Percentiles rank a stretch among this genome's conserved stretches.
Conservation (phyloP, 2,797 vertebrate species). For the Pterois miles region DNA sequence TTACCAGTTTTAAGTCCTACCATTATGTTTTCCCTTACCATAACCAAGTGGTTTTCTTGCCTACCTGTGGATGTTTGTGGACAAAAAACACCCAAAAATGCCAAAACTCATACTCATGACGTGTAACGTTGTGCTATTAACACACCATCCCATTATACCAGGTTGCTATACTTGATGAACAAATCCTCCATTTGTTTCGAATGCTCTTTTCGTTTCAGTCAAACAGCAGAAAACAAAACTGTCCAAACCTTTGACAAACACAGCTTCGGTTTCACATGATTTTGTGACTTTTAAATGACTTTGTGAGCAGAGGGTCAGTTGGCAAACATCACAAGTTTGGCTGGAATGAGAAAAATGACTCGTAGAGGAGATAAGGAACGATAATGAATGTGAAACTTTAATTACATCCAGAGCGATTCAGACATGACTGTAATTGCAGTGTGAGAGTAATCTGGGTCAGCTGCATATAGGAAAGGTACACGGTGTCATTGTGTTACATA, state of each 20-base stretch:
- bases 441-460: slow-evolving; percentile 25
- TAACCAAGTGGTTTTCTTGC: no score
- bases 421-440: slow-evolving; percentile 17
- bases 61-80: no score
- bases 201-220: no score
- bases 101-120: no score
- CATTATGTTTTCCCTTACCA: no score
- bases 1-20: no score
- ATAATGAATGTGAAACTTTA: slow-evolving; percentile 2
- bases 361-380: background rate
- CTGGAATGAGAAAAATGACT: background rate
- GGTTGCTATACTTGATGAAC: background rate
- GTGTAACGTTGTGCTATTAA: no score
- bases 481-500: slow-evolving; percentile 21
- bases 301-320: background rate
- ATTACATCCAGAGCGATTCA: slow-evolving; percentile 3
- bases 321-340: no score
- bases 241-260: background rate
- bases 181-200: background rate
- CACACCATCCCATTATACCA: no score
- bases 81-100: no score
- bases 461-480: slow-evolving; percentile 17
- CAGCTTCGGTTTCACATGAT: background rate
- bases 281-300: background rate
- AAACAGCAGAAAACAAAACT: background rate